Percentiles rank a stretch among this genome's conserved stretches.
Conservation (phyloP, 2,113 vertebrate species). For the Podiceps cristatus region DNA sequence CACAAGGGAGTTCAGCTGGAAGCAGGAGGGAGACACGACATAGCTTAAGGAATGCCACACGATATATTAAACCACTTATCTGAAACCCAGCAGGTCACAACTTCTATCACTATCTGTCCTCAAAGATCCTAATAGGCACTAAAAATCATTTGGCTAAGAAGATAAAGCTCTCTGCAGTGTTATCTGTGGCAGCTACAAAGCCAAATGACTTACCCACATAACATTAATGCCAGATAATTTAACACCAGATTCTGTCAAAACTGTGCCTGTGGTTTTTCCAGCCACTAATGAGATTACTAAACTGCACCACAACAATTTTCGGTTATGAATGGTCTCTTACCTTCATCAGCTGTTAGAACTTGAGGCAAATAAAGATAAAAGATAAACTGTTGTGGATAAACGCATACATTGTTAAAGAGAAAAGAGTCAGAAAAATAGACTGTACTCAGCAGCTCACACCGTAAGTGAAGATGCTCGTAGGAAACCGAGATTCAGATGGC, state of each 20-base stretch:
- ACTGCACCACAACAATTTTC: background rate
- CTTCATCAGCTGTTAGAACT: background rate
- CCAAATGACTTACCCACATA: background rate
- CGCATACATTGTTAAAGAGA: background rate
- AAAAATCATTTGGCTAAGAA: background rate
- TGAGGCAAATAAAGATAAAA: background rate
- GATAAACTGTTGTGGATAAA: background rate
- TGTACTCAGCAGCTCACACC: background rate
- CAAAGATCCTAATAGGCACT: background rate
- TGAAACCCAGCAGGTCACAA: background rate
- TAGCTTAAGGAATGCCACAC: background rate
- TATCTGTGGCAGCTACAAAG: background rate
- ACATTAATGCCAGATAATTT: background rate
- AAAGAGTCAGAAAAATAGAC: background rate
- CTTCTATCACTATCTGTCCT: background rate
- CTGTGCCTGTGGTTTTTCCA: background rate
- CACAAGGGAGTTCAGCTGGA: background rate
- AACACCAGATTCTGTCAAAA: background rate
- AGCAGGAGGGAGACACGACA: background rate
- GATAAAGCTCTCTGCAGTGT: background rate
- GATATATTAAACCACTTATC: background rate
- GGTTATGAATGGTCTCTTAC: background rate
- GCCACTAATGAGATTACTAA: background rate
- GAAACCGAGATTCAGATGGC: background rate
- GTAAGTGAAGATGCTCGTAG: accelerated